Conservation (phyloP, 2,888 invertebrate species). For the Dicyrtomina minuta region DNA sequence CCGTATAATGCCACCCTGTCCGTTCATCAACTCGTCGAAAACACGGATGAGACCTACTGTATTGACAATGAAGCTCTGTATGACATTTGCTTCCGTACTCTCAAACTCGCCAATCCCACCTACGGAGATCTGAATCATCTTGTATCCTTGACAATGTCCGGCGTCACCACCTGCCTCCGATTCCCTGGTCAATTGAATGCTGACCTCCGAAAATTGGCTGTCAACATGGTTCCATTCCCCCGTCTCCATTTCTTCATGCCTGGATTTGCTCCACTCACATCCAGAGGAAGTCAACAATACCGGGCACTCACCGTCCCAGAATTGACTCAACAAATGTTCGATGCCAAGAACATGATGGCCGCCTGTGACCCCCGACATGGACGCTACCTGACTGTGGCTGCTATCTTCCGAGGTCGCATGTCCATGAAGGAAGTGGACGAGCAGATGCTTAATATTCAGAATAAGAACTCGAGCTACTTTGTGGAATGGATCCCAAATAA, state of each 20-base stretch:
- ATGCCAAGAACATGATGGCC: conserved; percentile 67
- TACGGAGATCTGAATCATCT: conserved; percentile 88
- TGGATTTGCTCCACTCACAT: conserved; percentile 90
- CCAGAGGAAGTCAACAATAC: conserved; percentile 86
- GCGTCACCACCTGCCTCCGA: too few species aligned
- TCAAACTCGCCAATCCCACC: conserved; percentile 80
- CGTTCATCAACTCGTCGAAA: conserved; percentile 82
- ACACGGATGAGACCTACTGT: conserved; percentile 85
- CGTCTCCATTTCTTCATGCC: conserved; percentile 95
- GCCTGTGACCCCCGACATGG: conserved; percentile 64
- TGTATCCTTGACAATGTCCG: conserved; percentile 81
- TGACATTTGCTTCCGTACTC: conserved; percentile 86
- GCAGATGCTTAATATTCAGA: conserved; percentile 76
- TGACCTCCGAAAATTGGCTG: conserved; percentile 85
- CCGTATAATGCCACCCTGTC: conserved; percentile 87
- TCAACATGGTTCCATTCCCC: conserved; percentile 98
- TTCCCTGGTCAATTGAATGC: too few species aligned
- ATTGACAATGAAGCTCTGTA: conserved; percentile 88
- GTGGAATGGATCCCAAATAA: conserved; percentile 82
- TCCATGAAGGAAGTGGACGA: too few species aligned
- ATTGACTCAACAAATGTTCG: conserved; percentile 68
- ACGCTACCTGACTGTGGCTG: conserved; percentile 62
- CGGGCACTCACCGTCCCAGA: conserved; percentile 91
- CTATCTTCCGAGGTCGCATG: conserved; percentile 63
- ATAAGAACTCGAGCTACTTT: conserved; percentile 77